phyloP scores from a whole-genome alignment of 2,113 vertebrate species.

The Phrynosoma platyrhinos region DNA sequence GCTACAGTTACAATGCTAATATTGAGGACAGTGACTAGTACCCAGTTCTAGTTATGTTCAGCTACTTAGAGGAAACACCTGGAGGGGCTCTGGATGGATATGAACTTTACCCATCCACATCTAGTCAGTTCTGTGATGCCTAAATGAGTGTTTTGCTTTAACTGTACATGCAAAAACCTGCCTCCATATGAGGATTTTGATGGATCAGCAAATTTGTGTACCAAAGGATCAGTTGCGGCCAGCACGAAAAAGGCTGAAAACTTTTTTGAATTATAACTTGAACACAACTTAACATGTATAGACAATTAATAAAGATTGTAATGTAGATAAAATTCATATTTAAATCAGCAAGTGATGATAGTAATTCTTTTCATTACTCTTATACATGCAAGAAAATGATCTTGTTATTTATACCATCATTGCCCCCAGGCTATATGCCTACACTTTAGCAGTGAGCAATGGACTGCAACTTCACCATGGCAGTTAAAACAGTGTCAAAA shows the following conservation, averaged over 20 bases:
- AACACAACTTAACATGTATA: background rate
- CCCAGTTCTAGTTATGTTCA: background rate
- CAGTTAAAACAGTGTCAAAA: too few relatives aligned
- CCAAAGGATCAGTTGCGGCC: background rate
- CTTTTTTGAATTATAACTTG: background rate
- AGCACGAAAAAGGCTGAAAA: background rate
- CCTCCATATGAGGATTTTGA: background rate
- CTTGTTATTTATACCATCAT: too few relatives aligned
- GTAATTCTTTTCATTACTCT: too few relatives aligned
- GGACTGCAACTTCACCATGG: too few relatives aligned
- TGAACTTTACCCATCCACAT: background rate
- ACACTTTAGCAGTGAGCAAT: too few relatives aligned
- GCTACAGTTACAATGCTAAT: slow-evolving; percentile 38
- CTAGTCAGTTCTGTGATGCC: background rate
- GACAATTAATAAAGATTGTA: too few relatives aligned
- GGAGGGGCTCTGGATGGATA: background rate
- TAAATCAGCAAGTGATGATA: too few relatives aligned
- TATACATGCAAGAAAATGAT: too few relatives aligned
- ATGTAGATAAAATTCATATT: too few relatives aligned
- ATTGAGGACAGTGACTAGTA: slow-evolving; percentile 1
- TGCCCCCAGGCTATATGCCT: too few relatives aligned
- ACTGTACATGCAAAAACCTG: background rate
- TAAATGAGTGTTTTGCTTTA: background rate
- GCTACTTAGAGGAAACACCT: background rate
- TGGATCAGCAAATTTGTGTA: background rate